phyloP scores from a whole-genome alignment of 2,888 invertebrate genomes.

The Miltochrista miniata region DNA sequence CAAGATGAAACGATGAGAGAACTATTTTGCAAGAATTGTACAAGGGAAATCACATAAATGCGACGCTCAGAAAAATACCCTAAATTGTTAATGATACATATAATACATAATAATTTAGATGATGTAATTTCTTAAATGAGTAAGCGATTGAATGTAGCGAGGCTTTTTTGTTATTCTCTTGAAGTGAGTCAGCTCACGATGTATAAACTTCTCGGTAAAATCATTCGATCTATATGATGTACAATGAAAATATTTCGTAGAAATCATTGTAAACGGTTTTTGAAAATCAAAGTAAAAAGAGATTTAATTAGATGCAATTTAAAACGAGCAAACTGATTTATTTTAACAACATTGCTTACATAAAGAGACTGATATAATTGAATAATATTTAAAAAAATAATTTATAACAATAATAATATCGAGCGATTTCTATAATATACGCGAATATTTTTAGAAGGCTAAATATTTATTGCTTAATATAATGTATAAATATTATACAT shows the following conservation, averaged over 20 bases:
- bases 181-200: constrained; percentile 54
- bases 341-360: constrained; percentile 72
- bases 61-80: constrained; percentile 24
- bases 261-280: not conserved
- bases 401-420: constrained; percentile 60
- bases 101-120: constrained; percentile 29
- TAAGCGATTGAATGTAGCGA: constrained; percentile 25
- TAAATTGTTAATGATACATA: constrained; percentile 20
- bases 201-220: constrained; percentile 47
- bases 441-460: not conserved
- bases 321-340: not conserved
- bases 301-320: too few species aligned
- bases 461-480: not conserved
- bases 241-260: constrained; percentile 15
- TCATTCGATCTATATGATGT: constrained; percentile 29
- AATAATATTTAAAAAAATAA: too few species aligned
- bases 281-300: constrained; percentile 7
- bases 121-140: constrained; percentile 32
- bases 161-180: constrained; percentile 45
- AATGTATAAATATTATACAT: too few species aligned
- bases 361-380: constrained; percentile 69
- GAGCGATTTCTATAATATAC: constrained; percentile 54
- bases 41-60: constrained; percentile 25
- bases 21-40: constrained; percentile 23
- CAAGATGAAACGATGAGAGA: constrained; percentile 24